These are phyloP conservation scores for Agrenia bidenticulata DNA, from an alignment of 2,888 invertebrate species.

Conservation along the genomic window DNA sequence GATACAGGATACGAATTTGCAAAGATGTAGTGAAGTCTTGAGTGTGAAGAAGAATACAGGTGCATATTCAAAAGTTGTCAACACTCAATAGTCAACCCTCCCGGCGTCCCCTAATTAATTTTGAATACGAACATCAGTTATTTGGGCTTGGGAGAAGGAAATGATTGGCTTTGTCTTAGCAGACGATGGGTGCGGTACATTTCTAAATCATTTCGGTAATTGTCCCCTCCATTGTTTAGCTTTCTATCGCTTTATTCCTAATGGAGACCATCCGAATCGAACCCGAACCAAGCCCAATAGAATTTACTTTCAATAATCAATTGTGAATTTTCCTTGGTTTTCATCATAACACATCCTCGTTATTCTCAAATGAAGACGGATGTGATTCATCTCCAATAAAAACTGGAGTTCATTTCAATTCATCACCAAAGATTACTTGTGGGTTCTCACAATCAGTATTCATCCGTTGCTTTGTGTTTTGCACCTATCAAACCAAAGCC, in stretches of 20 bases:
- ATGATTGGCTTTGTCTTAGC: background rate
- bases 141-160: too few relatives aligned
- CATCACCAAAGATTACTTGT: constrained; percentile 15
- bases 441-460: constrained; percentile 13
- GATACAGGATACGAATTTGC: too few relatives aligned
- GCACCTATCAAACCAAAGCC: background rate
- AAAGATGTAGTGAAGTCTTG: too few relatives aligned
- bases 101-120: too few relatives aligned
- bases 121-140: too few relatives aligned
- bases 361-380: too few relatives aligned
- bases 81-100: too few relatives aligned
- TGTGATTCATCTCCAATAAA: background rate
- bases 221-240: background rate
- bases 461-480: background rate
- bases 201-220: background rate
- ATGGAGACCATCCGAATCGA: background rate
- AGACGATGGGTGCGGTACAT: background rate
- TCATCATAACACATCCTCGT: background rate
- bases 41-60: too few relatives aligned
- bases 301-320: constrained; percentile 12
- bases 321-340: background rate
- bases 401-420: constrained; percentile 21
- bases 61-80: too few relatives aligned
- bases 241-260: background rate
- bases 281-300: background rate